Conservation (phyloP, 2,113 vertebrate genomes). For the Tamias sibiricus region DNA sequence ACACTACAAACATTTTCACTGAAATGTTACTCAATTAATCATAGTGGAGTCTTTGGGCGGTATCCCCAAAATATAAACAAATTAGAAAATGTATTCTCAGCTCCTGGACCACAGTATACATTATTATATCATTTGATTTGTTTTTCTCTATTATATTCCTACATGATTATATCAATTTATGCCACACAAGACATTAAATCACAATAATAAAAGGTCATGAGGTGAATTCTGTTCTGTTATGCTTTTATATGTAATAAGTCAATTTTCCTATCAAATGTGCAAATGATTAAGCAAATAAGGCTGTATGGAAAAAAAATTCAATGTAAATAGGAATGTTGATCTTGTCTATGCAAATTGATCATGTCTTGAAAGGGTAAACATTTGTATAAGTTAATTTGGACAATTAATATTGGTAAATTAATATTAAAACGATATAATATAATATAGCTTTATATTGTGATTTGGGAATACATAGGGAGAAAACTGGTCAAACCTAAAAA, state of each 20-base stretch:
- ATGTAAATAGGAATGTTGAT: conserved; percentile 44
- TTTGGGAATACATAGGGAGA: not conserved
- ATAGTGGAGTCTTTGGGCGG: conserved; percentile 10
- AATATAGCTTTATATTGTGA: conserved; percentile 22
- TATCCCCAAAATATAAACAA: conserved; percentile 36
- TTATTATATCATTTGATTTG: conserved; percentile 45
- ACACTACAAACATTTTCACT: conserved; percentile 53
- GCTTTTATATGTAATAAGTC: conserved; percentile 49
- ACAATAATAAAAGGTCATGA: conserved; percentile 64
- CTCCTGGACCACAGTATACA: conserved; percentile 4
- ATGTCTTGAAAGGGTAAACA: conserved; percentile 46
- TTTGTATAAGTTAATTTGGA: not conserved
- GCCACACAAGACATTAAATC: conserved; percentile 42
- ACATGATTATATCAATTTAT: conserved; percentile 64
- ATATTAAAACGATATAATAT: conserved; percentile 30
- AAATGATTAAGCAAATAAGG: conserved; percentile 67
- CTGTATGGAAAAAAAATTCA: conserved; percentile 48
- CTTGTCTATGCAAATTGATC: not conserved
- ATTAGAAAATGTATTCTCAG: conserved; percentile 48
- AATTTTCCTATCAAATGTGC: conserved; percentile 66
- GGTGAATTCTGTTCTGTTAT: conserved; percentile 45
- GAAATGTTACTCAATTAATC: conserved; percentile 42
- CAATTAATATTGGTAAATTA: not conserved
- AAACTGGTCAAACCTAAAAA: conserved; percentile 36
- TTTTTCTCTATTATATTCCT: conserved; percentile 31